Base-by-base conservation (phyloP, 2,113 vertebrate genomes). In the Microtus oregoni region DNA sequence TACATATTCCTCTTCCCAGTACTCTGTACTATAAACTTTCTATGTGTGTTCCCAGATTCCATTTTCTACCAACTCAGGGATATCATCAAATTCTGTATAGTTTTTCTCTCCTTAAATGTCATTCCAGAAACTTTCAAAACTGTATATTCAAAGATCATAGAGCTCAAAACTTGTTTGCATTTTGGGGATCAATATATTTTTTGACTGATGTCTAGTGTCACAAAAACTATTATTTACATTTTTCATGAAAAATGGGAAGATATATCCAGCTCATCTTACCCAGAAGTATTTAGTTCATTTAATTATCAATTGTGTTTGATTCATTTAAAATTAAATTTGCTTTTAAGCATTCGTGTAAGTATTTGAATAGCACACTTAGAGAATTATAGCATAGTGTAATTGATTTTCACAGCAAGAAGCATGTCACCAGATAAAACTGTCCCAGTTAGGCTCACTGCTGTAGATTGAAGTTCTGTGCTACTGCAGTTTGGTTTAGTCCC, bases 251-350 rank as follows among this genome's bases (percentile, higher is more conserved):
- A 47, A 11, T 73, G 30, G 30, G 17, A 91, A 50, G 44, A 83
- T 85, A 94, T 92, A 92, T 73, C 12, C 28, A 91, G 30, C 78
- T 44, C 35, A 82, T 65, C 75, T 55, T 92, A 75, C 35, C 24
- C 47, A 89, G 55, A 89, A 92, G 41, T 72, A 55, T 61, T 82
- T 68, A 68, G 85, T 67, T 63, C n/a, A 83, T 72, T 89, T 63
- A 76, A 93, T 82, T 26, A 82, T 19, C 17, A 73, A 50, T 90
- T 87, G 47, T 90, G 35, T 68, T 88, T 90, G 70, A 87, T 70
- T 55, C 30, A 91, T 78, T 85, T 70, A 63, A 95, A 95, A 77
- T 92, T 68, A 76, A 81, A 90, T 85, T 86, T 68, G 50, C 10
- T 52, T 91, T 75, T 75, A 89, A 70, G 14, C 58, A 82, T 44